Evolutionary conservation across 2,888 invertebrate genomes (phyloP).

Genomic region (Drosophila ezoana): DNA sequence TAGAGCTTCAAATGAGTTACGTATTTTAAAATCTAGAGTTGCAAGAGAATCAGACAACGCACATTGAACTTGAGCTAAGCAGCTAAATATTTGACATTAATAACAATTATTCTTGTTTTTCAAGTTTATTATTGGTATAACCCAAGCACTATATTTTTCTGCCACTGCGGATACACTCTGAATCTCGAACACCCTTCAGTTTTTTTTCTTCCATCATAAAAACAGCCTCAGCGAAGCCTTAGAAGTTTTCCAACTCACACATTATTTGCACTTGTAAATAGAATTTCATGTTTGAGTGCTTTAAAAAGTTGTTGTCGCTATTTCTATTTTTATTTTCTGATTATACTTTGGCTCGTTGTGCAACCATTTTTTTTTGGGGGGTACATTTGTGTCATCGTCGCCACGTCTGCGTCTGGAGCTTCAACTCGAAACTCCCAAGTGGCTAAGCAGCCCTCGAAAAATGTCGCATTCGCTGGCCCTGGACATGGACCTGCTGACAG

Average conservation of each 20-base stretch:
- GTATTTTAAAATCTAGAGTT: no score
- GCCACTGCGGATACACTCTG: no score
- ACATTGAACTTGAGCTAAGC: no score
- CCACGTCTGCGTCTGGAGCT: slow-evolving; percentile 32
- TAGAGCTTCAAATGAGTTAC: no score
- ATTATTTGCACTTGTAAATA: slow-evolving; percentile 27
- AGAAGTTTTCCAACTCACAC: neutral
- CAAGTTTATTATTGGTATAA: no score
- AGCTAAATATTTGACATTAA: no score
- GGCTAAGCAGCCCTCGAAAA: slow-evolving; percentile 26
- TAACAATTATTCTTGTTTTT: no score
- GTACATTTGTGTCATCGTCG: slow-evolving; percentile 39
- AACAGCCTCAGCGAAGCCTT: neutral
- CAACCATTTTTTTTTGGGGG: slow-evolving; percentile 5
- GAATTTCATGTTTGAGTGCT: slow-evolving; percentile 36
- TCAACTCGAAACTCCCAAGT: slow-evolving; percentile 50
- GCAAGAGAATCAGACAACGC: no score
- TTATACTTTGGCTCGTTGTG: slow-evolving; percentile 1
- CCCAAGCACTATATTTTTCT: no score
- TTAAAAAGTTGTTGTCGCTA: slow-evolving; percentile 15
- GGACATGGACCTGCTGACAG: slow-evolving; percentile 38
- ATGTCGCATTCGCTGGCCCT: slow-evolving; percentile 18
- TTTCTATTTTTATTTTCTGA: slow-evolving; percentile 5
- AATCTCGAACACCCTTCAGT: neutral
- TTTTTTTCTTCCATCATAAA: neutral